Evolutionary conservation across 2,797 vertebrate genomes (phyloP).

Genomic region (Thaleichthys pacificus): DNA sequence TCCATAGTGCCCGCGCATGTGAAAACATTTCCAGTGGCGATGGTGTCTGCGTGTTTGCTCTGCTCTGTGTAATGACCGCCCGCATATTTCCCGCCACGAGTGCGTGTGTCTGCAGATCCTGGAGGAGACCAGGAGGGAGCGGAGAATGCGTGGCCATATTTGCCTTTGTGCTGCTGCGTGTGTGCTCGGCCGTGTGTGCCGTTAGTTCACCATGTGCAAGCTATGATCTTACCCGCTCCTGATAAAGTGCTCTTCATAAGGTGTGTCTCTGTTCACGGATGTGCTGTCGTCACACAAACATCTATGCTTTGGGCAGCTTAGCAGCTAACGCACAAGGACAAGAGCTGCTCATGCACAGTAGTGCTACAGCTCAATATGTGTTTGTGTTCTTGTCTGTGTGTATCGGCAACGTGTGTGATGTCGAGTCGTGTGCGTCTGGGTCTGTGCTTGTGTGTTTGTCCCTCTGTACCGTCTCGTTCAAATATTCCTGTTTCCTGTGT

Average conservation of each 20-base stretch:
- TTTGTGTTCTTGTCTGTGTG: background rate
- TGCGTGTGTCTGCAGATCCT: conserved; percentile 51
- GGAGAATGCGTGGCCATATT: conserved; percentile 64
- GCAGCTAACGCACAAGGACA: background rate
- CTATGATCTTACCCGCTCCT: conserved; percentile 74
- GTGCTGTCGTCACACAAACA: conserved; percentile 42
- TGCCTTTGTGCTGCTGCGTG: conserved; percentile 75
- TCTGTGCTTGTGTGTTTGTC: too few species aligned
- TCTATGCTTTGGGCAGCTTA: conserved; percentile 33
- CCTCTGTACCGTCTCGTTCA: background rate
- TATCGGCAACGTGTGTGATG: background rate
- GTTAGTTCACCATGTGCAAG: conserved; percentile 76
- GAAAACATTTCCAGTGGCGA: conserved; percentile 60
- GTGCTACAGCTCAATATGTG: background rate
- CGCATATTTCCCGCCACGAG: conserved; percentile 72
- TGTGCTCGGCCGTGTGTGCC: conserved; percentile 75
- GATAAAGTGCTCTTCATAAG: conserved; percentile 74
- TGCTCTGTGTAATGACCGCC: conserved; percentile 69
- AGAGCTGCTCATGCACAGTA: background rate
- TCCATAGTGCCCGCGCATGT: conserved; percentile 43
- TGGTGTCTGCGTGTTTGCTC: conserved; percentile 67
- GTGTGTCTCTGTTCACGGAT: conserved; percentile 51
- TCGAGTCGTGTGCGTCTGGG: too few species aligned
- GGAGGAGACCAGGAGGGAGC: conserved; percentile 33
- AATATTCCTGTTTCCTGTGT: conserved; percentile 31